Conservation (phyloP, 1,140 invertebrate species). For the Battus philenor region DNA sequence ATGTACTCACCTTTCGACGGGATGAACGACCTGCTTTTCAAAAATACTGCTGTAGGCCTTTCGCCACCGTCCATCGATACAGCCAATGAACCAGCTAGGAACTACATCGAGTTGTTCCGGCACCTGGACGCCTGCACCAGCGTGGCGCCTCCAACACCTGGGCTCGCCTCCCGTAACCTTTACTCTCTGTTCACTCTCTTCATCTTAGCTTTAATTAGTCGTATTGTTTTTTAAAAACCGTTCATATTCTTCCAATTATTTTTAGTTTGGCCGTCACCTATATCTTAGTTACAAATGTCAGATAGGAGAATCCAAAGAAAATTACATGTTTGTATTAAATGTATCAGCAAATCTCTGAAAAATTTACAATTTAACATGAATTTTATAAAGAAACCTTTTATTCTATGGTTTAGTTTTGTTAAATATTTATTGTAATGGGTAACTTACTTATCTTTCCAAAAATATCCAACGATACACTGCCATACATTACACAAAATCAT, state of each 20-base stretch:
- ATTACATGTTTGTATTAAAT: too few species aligned
- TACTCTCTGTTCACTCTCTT: slow-evolving; percentile 41
- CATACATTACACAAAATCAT: too few species aligned
- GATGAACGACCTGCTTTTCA: slow-evolving; percentile 75
- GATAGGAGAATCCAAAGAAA: too few species aligned
- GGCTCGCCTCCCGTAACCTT: slow-evolving; percentile 25
- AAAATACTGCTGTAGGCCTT: slow-evolving; percentile 75
- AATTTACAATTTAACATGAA: not conserved
- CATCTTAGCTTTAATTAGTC: slow-evolving; percentile 27
- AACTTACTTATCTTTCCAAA: not conserved
- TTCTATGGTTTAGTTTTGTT: not conserved
- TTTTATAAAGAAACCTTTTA: not conserved
- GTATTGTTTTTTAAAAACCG: too few species aligned
- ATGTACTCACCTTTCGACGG: slow-evolving; percentile 77
- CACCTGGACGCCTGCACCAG: slow-evolving; percentile 58
- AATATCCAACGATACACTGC: too few species aligned
- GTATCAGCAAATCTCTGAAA: too few species aligned
- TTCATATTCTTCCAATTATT: too few species aligned
- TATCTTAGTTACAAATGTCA: too few species aligned
- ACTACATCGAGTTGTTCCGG: slow-evolving; percentile 63
- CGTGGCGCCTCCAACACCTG: slow-evolving; percentile 23
- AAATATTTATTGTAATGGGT: not conserved
- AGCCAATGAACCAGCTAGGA: slow-evolving; percentile 40
- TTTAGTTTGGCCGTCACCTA: too few species aligned
- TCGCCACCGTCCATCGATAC: slow-evolving; percentile 42